Evolutionary conservation across 2,797 vertebrate species (phyloP).

Genomic region (Serranus cabrilla): DNA sequence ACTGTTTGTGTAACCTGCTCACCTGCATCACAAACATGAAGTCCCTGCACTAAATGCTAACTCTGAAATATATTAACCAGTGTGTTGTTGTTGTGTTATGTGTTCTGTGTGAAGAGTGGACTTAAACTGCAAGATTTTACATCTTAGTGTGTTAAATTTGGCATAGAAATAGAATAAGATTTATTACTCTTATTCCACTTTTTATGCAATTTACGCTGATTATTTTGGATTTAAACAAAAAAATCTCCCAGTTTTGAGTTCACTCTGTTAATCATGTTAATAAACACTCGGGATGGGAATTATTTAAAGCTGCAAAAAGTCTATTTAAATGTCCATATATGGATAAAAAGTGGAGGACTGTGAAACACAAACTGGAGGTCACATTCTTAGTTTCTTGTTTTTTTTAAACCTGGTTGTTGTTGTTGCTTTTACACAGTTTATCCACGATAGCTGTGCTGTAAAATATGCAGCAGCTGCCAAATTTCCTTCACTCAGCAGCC

Average conservation of each 20-base stretch:
- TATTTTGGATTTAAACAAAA: background rate
- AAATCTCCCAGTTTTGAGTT: constrained; percentile 35
- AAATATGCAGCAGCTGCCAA: no score
- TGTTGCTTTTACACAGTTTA: background rate
- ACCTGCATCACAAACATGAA: background rate
- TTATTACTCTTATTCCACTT: no score
- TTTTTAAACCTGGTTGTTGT: no score
- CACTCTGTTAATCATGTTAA: constrained; percentile 26
- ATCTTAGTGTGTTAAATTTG: no score
- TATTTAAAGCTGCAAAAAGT: background rate
- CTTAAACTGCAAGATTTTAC: constrained; percentile 32
- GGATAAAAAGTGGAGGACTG: no score
- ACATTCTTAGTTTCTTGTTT: background rate
- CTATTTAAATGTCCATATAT: background rate
- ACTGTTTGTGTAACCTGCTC: background rate
- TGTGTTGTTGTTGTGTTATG: constrained; percentile 15
- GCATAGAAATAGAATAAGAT: no score
- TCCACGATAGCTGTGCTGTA: background rate
- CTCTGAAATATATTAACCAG: background rate
- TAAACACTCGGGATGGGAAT: constrained; percentile 52
- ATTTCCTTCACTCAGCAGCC: no score
- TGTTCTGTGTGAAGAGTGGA: constrained; percentile 34
- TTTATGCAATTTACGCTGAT: background rate
- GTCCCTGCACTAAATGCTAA: background rate
- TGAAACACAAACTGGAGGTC: background rate